Evolutionary conservation across 2,888 invertebrate species (phyloP), one percentile per base, ranked within the genome.

Genomic region (Melikaiella ostensackeni): DNA sequence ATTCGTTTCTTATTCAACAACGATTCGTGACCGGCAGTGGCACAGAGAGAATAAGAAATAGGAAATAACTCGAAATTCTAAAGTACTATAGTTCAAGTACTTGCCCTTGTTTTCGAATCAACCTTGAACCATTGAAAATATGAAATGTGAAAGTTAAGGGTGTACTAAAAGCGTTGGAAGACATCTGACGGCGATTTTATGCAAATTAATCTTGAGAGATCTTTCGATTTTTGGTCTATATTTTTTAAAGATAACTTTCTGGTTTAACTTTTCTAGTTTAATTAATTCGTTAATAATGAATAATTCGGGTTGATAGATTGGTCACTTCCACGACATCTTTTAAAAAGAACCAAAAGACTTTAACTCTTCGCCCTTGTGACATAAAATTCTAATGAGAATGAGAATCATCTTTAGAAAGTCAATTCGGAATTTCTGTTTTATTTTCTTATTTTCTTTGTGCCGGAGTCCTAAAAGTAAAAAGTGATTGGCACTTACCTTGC

Each of bases 401-500:
- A 55, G 9, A 11, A 55, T 4, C 21, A n/a, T 11, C 21, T 21
- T 9, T 21, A 55, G 21, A 55, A 21, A 21, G 21, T 21, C 1
- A 21, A n/a, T 11, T n/a, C n/a, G n/a, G 50, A n/a, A 55, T 21
- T 21, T 55, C 9, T 55, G 21, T 55, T 9, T 11, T 21, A 33
- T 62, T 61, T 33, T 33, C 27, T 30, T 61, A 61, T 8, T 30
- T n/a, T 62, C 33, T 42, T 21, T 9, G 13, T 38, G 3, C n/a
- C n/a, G 19, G 27, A n/a, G 27, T 42, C 16, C 1, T 38, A 19
- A 38, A 11, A 64, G 24, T 11, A 66, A 46, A 27, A 6, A 63
- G n/a, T 30, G 78, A 64, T 30, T 79, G 76, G 57, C 61, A 89
- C 95, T 93, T 89, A 98, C 98, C 96, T 99, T 99, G 86, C 99